Evolutionary conservation across 1,140 invertebrate genomes (phyloP), one percentile per base, ranked within the genome.

Genomic region (Anagrus nilaparvatae): DNA sequence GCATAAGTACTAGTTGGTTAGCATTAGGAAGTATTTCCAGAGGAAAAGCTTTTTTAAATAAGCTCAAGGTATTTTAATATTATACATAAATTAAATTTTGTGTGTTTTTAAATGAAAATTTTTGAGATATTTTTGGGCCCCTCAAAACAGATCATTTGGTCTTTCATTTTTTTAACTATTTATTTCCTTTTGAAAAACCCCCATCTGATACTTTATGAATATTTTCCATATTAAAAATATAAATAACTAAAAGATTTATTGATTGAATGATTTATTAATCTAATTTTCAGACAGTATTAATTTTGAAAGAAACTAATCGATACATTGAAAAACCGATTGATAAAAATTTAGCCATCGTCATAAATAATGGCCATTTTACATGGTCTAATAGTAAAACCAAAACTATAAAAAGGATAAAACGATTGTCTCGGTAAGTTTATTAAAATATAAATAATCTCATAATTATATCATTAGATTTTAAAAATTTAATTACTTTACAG

Each of bases 21-120:
- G 51, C 51, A 13, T 45, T 55, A 37, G 52, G 47, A 28, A 54
- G 49, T 28, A 50, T 58, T 30, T 52, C 49, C 10, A 39, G 49
- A 33, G 55, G 52, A 31, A 9, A 52, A 12, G 40, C 48, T 16
- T 52, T 54, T 35, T 41, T 58, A 6, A 51, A 55, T 19, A 55
- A 54, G 29, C 43, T 55, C 10, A 58, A 56, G 45, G 54, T 56
- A 43, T n/a, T n/a, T n/a, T n/a, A n/a, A n/a, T n/a, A n/a, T n/a
- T n/a, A n/a, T n/a, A n/a, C n/a, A n/a, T n/a, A n/a, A n/a, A n/a
- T n/a, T n/a, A n/a, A n/a, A n/a, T n/a, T n/a, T n/a, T n/a, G n/a
- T n/a, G n/a, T n/a, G n/a, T n/a, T n/a, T n/a, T n/a, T n/a, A n/a
- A n/a, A n/a, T n/a, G n/a, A n/a, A n/a, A n/a, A n/a, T n/a, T n/a